Evolutionary conservation across 1,140 invertebrate species (phyloP), one percentile per base, ranked within the genome.

Genomic region (Bombyx mandarina): DNA sequence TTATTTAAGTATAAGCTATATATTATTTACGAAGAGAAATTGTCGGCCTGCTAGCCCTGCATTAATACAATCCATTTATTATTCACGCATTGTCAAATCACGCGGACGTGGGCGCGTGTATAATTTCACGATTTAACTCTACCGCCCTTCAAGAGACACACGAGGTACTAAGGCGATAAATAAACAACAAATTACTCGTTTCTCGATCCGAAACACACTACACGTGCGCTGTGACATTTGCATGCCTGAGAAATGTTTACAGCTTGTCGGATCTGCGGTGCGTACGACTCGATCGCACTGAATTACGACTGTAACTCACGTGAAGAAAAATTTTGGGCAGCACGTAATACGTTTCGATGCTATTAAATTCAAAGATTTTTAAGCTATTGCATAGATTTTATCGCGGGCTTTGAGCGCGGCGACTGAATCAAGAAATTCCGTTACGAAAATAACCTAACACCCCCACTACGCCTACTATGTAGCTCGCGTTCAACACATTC

Each of bases 161-260:
- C 26, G 66, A 62, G 60, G 66, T n/a, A 56, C 45, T 35, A 43
- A 69, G 68, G 71, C 69, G 69, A 81, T 85, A 85, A 83, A 86
- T 81, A 79, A 79, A 69, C 61, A 66, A 77, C 77, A 81, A 83
- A 86, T 83, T 86, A 83, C 75, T 77, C 61, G 69, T 68, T 35
- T 35, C 26, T 35, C 67, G 59, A 62, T 62, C 56, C 63, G 63
- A 69, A 68, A 69, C 62, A 65, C 67, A 63, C 60, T 61, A 70
- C 71, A 75, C 72, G 69, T 69, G 70, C 63, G 62, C 59, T 63
- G 61, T 72, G 74, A 82, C 71, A 82, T 81, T 82, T 81, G 75
- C 76, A 75, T 82, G 73, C 67, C 61, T 69, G 66, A 71, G 72
- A 79, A 70, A 76, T 80, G 73, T 79, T 76, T 66, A 66, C 62